Evolutionary conservation across 2,888 invertebrate species (phyloP), one percentile per base, ranked within the genome.

Genomic region (Trichacis sp.): DNA sequence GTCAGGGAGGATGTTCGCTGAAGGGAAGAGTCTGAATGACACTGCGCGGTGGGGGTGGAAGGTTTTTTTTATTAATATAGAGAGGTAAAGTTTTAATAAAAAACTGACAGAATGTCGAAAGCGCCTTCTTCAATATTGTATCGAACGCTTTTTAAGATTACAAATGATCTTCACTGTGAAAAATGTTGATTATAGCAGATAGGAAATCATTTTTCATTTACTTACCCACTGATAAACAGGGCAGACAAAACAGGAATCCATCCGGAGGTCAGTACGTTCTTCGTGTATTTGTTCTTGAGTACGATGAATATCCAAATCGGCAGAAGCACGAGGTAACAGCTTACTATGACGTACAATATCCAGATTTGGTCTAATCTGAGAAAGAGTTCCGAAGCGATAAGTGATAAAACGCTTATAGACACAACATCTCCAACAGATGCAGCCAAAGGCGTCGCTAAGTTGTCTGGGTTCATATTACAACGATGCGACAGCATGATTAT

Each of bases 241-340:
- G 98, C 97, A 14, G 93, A 91, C 51, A 98, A 90, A 54, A 98
- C 97, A 0, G 98, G 98, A 2, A 92, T 90, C 98, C 98, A 98
- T 19, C 98, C 98, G 36, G 92, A 90, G 71, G 91, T 93, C 52
- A 98, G 88, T 20, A 98, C 94, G 69, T 91, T 89, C 77, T 90
- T 90, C 1, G 97, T 96, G 83, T 95, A 95, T 76, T 92, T 90
- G 85, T 98, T 97, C 71, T 90, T 89, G 67, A 90, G 88, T 2
- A 97, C 95, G 56, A 97, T 88, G 75, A 89, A 88, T 43, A 94
- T 89, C 95, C 96, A 97, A 68, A 96, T 80, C 0, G 98, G 98
- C 42, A 96, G 87, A 4, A 95, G 86, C 46, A 91, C 78, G 74
- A 94, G 83, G 42, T 94, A 93, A 38, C 89, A 86, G 65, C 87